Conservation (phyloP, 2,797 vertebrate species). For the Alosa sapidissima region DNA sequence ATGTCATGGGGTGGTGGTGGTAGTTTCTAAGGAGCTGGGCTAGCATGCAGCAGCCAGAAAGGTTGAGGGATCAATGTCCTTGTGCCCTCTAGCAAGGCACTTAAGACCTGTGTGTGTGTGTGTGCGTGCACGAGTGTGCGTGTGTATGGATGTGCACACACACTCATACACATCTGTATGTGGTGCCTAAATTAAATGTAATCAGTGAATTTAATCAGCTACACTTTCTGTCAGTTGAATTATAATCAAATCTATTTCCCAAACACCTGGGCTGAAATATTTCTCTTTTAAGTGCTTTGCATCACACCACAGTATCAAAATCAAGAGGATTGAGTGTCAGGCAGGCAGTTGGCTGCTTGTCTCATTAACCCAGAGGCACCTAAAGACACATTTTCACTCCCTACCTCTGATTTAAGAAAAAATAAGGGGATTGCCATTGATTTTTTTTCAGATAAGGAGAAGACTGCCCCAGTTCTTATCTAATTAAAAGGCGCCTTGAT, state of each 20-base stretch:
- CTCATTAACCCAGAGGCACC: constrained; percentile 1
- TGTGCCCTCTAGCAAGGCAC: too few species aligned
- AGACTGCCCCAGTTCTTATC: background rate
- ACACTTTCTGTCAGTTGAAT: background rate
- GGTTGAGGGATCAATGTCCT: too few species aligned
- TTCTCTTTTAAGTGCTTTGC: background rate
- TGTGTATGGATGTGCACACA: too few species aligned
- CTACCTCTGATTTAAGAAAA: background rate
- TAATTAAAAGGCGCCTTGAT: constrained; percentile 10
- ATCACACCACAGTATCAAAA: background rate
- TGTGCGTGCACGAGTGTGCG: too few species aligned
- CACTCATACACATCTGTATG: too few species aligned
- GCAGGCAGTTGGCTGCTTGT: background rate
- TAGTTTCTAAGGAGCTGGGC: too few species aligned
- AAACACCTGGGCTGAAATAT: background rate
- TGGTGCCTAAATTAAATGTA: background rate
- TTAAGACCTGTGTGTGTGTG: too few species aligned
- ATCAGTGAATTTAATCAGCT: background rate
- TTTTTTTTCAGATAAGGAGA: constrained; percentile 17
- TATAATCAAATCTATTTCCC: background rate
- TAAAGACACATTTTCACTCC: background rate
- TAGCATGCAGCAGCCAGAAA: too few species aligned
- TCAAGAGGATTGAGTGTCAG: background rate
- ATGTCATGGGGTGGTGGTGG: too few species aligned
- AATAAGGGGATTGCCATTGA: constrained; percentile 16